phyloP scores from a whole-genome alignment of 2,888 invertebrate genomes.

The Acanthosoma haemorrhoidale region DNA sequence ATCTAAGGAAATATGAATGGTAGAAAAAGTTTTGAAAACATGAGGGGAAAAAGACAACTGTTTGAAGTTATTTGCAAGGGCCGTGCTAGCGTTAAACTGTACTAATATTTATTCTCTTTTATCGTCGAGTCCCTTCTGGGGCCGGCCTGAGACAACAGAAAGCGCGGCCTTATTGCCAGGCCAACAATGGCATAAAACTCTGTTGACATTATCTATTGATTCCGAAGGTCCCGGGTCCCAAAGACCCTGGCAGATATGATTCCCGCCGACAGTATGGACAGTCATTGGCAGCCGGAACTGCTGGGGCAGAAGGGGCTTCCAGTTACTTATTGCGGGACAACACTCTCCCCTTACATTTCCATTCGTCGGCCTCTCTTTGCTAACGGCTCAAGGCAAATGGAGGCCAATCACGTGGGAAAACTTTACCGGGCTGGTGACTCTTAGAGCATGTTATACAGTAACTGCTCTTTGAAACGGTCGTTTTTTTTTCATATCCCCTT shows the following conservation, averaged over 20 bases:
- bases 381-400: too few relatives aligned
- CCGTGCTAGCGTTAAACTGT: not conserved
- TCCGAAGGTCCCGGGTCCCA: not conserved
- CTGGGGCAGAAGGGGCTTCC: not conserved
- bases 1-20: not conserved
- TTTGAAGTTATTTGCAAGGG: not conserved
- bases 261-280: not conserved
- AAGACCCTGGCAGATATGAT: not conserved
- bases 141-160: slow-evolving; percentile 6
- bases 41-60: not conserved
- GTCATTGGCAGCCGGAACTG: not conserved
- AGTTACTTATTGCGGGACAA: too few relatives aligned
- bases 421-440: too few relatives aligned
- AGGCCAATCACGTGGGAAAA: too few relatives aligned
- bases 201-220: slow-evolving; percentile 12
- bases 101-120: slow-evolving; percentile 10
- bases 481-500: too few relatives aligned
- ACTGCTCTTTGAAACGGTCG: too few relatives aligned
- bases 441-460: too few relatives aligned
- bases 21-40: not conserved
- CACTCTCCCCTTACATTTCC: too few relatives aligned
- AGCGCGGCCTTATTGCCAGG: not conserved
- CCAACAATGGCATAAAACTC: not conserved
- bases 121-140: slow-evolving; percentile 2
- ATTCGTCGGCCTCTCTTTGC: too few relatives aligned